Percentiles rank a stretch among this genome's conserved stretches.
phyloP scores from a whole-genome alignment of 2,797 vertebrate genomes.

The Propithecus deckenii region DNA sequence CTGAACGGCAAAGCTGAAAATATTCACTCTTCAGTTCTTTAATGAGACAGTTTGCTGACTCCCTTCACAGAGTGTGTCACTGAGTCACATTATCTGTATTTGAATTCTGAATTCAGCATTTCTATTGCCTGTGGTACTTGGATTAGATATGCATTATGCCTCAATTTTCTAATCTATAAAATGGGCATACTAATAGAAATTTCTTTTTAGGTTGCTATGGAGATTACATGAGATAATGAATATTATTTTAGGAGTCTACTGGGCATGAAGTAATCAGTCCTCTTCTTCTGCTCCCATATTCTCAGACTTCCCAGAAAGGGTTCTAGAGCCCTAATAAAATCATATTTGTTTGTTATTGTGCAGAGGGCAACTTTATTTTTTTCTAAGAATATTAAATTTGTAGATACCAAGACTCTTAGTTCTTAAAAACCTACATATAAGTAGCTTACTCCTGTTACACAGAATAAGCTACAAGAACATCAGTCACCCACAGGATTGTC shows the following conservation, averaged over 20 bases:
- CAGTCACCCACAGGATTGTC: not conserved
- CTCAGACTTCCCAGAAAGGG: not conserved
- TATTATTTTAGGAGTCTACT: not conserved
- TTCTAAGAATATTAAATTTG: not conserved
- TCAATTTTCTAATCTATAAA: not conserved
- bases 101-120: not conserved
- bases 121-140: not conserved
- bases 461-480: not conserved
- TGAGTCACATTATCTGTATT: not conserved
- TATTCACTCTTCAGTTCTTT: not conserved
- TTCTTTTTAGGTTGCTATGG: not conserved
- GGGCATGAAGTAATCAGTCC: too few relatives aligned
- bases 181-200: not conserved
- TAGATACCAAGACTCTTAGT: not conserved
- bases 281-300: not conserved
- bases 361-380: not conserved
- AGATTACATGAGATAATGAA: not conserved
- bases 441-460: not conserved
- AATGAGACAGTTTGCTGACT: not conserved
- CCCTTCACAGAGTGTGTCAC: not conserved
- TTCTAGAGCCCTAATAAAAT: not conserved
- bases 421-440: not conserved
- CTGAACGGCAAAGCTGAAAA: not conserved
- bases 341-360: not conserved
- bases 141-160: not conserved